Percentiles rank a stretch among this genome's conserved stretches.
Evolutionary conservation across 2,797 vertebrate species (phyloP).

Genomic region (Valencia hispanica): DNA sequence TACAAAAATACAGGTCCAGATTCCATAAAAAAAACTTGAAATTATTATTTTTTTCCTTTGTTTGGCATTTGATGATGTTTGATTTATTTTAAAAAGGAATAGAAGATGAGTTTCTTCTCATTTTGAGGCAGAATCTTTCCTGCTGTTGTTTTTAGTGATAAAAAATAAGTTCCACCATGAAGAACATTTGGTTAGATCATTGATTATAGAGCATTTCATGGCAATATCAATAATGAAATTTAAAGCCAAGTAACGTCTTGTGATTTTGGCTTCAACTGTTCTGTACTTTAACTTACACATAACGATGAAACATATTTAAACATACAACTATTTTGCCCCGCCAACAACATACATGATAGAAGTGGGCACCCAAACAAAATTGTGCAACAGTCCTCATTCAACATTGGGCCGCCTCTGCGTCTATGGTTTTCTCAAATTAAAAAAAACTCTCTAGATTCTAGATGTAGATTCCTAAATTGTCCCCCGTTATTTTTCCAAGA

Average conservation of each 20-base stretch:
- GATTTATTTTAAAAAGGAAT: background rate
- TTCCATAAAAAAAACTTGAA: background rate
- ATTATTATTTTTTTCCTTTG: too few relatives aligned
- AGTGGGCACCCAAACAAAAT: background rate
- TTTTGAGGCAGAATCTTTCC: background rate
- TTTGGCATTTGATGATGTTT: background rate
- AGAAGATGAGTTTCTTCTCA: background rate
- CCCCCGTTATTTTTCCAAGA: conserved; percentile 62
- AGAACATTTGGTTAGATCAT: background rate
- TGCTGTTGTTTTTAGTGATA: background rate
- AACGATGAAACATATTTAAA: background rate
- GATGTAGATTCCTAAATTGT: conserved; percentile 25
- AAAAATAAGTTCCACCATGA: background rate
- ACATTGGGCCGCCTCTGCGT: background rate
- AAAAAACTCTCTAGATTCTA: conserved; percentile 15
- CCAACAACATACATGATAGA: background rate
- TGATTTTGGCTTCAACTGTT: background rate
- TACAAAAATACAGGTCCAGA: background rate
- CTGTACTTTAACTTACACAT: background rate
- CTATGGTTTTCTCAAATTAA: background rate
- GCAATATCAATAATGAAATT: background rate
- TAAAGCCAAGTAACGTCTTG: background rate
- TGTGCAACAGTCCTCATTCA: background rate
- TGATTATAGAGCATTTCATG: background rate
- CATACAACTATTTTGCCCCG: too few relatives aligned